These are phyloP conservation scores for Nannospalax galili DNA, from an alignment of 2,113 vertebrate species.

Conservation along the genomic window DNA sequence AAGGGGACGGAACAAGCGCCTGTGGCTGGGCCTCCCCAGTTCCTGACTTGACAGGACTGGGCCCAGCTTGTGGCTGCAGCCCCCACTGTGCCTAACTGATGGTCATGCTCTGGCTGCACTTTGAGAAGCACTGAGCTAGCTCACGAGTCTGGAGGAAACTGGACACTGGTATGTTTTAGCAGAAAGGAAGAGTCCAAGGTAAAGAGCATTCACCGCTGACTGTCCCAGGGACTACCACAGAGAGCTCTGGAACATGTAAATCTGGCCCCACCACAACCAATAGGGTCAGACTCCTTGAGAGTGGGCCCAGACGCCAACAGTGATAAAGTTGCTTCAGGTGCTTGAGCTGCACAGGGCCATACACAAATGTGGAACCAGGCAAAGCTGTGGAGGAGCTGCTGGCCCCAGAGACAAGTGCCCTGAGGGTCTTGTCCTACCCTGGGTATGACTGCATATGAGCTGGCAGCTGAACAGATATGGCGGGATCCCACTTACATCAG, in stretches of 20 bases:
- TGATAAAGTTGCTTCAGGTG: no score
- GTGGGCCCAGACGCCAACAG: not conserved
- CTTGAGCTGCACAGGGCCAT: not conserved
- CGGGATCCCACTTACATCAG: not conserved
- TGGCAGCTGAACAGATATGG: not conserved
- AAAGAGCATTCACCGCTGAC: rapidly evolving
- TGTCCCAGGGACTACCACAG: not conserved
- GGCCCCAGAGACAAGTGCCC: not conserved
- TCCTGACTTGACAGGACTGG: not conserved
- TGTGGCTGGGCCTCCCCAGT: not conserved
- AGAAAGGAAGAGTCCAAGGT: not conserved
- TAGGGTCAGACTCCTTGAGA: no score
- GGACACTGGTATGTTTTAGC: not conserved
- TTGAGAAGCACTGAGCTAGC: not conserved
- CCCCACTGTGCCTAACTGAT: not conserved
- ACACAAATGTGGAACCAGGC: not conserved
- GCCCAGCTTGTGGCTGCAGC: no score
- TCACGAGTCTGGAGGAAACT: not conserved
- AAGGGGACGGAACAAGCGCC: not conserved
- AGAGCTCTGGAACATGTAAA: not conserved
- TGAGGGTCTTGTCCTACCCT: not conserved
- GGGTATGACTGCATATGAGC: not conserved
- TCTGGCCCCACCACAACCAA: not conserved
- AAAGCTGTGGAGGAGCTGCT: not conserved
- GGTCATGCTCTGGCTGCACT: no score